Percentiles rank a stretch among this genome's conserved stretches.
Conservation (phyloP, 2,888 invertebrate genomes). For the Amblyjoppa fuscipennis region DNA sequence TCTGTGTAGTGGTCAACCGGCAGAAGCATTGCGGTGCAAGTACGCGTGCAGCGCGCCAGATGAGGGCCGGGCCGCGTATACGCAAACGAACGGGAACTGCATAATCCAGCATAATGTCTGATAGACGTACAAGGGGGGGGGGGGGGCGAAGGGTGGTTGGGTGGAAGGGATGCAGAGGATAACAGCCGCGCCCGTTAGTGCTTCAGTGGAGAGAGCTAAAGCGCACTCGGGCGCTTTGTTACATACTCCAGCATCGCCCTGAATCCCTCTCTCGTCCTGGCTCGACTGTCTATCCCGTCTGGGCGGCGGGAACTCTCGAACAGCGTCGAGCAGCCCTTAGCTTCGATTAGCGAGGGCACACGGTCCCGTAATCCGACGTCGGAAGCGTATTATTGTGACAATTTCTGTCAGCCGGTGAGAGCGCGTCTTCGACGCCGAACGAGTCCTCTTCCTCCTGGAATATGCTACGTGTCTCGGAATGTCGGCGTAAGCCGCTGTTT, state of each 20-base stretch:
- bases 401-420: slow-evolving; percentile 58
- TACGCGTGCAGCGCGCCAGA: slow-evolving; percentile 33
- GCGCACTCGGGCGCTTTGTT: slow-evolving; percentile 51
- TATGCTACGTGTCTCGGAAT: background rate
- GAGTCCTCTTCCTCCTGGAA: slow-evolving; percentile 12
- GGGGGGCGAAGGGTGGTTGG: background rate
- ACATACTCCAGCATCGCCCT: slow-evolving; percentile 24
- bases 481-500: background rate
- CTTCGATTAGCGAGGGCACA: slow-evolving; percentile 67
- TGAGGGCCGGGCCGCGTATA: slow-evolving; percentile 29
- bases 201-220: slow-evolving; percentile 47
- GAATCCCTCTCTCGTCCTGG: slow-evolving; percentile 26
- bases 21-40: slow-evolving; percentile 39
- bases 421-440: slow-evolving; percentile 37
- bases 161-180: background rate
- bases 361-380: slow-evolving; percentile 64
- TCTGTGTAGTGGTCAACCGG: slow-evolving; percentile 34
- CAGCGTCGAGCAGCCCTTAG: slow-evolving; percentile 56
- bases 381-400: slow-evolving; percentile 69
- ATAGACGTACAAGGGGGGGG: slow-evolving; percentile 10
- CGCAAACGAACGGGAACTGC: slow-evolving; percentile 34
- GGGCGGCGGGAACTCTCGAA: slow-evolving; percentile 12
- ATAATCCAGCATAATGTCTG: slow-evolving; percentile 49
- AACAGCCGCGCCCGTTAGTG: slow-evolving; percentile 50
- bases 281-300: background rate